A percentile compares a stretch with the other conserved stretches of the same genome.
phyloP scores from a whole-genome alignment of 2,888 invertebrate species.

The Monopis laevigella region DNA sequence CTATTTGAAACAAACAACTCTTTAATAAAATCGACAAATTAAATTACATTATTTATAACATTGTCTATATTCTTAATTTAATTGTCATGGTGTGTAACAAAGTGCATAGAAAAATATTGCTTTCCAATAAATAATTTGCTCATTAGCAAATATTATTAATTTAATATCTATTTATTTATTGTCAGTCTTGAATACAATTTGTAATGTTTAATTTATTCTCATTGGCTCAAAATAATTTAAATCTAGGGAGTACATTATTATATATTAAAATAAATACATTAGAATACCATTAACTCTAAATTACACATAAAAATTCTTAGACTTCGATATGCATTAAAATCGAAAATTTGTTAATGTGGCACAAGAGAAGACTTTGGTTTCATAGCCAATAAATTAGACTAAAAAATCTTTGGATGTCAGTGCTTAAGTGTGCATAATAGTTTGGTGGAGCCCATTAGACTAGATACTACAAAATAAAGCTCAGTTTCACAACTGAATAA shows the following conservation, averaged over 20 bases:
- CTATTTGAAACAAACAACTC: conserved; percentile 63
- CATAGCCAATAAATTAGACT: conserved; percentile 37
- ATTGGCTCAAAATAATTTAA: conserved; percentile 51
- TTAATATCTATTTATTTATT: conserved; percentile 65
- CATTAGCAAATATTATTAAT: conserved; percentile 28
- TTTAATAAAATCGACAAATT: conserved; percentile 67
- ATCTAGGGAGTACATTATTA: conserved; percentile 33
- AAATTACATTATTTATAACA: conserved; percentile 60
- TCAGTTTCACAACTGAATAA: no score
- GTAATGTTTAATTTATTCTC: conserved; percentile 40
- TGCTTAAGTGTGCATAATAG: no score
- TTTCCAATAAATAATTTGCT: conserved; percentile 46
- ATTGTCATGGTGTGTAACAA: conserved; percentile 60
- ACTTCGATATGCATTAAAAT: conserved; percentile 46
- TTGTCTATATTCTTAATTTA: conserved; percentile 50
- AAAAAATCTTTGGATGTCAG: conserved; percentile 23
- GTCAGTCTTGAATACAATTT: conserved; percentile 66
- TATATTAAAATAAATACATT: conserved; percentile 53
- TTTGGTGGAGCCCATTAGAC: no score
- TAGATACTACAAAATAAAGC: no score
- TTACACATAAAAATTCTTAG: conserved; percentile 32
- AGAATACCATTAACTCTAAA: conserved; percentile 48
- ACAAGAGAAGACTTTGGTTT: conserved; percentile 55
- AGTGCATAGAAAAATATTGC: conserved; percentile 7
- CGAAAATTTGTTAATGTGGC: conserved; percentile 37